Evolutionary conservation across 35 echinoderm and acorn worm genomes (phyloP).

Genomic region (Holothuria glaberrima): DNA sequence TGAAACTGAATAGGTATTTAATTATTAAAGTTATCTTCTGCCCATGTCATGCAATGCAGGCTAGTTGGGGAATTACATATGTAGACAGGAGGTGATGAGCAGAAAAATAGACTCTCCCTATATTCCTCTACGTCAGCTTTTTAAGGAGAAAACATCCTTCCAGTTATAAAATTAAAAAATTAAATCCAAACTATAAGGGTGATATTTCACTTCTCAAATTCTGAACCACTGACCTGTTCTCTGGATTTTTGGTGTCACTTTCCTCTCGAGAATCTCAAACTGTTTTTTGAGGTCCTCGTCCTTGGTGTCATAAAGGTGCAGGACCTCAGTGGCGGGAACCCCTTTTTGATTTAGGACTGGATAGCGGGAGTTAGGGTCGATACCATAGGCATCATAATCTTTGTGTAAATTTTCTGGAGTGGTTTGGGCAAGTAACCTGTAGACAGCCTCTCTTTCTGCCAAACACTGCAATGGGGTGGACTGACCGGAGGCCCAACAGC

Average conservation of each 20-base stretch:
- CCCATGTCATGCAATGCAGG: too few species aligned
- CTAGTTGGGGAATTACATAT: too few species aligned
- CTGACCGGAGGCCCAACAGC: conserved; percentile 76
- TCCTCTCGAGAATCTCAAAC: conserved; percentile 73
- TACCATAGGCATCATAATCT: conserved; percentile 77
- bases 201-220: neutral
- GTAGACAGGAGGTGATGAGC: too few species aligned
- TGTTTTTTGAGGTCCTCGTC: conserved; percentile 87
- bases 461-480: conserved; percentile 78
- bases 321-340: conserved; percentile 66
- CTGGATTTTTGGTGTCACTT: conserved; percentile 50
- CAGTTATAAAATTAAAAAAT: too few species aligned
- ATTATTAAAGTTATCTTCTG: too few species aligned
- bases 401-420: conserved; percentile 95
- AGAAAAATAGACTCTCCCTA: too few species aligned
- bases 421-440: conserved; percentile 92
- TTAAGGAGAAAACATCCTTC: too few species aligned
- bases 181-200: too few species aligned
- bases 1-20: too few species aligned
- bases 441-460: conserved; percentile 88
- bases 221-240: conserved; percentile 59
- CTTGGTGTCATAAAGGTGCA: conserved; percentile 85
- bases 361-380: conserved; percentile 79
- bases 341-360: conserved; percentile 72
- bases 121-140: too few species aligned